phyloP scores from a whole-genome alignment of 2,888 invertebrate genomes.

The Hypselothyrea guttata region DNA sequence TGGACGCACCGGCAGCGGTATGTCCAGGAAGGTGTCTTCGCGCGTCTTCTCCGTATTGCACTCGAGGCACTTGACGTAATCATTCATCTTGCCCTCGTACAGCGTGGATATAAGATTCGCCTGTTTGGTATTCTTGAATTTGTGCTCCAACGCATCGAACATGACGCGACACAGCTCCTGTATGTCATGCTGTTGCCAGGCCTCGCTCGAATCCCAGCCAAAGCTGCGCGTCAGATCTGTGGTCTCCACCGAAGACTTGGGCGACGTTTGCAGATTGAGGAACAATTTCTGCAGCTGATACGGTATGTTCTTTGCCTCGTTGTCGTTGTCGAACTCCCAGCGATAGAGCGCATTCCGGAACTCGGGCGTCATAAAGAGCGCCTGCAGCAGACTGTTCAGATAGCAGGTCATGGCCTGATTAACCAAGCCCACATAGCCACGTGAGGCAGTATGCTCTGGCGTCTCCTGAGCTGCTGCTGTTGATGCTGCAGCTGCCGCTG shows the following conservation, averaged over 20 bases:
- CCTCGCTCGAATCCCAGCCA: slow-evolving; percentile 94
- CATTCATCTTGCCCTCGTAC: slow-evolving; percentile 90
- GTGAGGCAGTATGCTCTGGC: slow-evolving; percentile 27
- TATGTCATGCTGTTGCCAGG: slow-evolving; percentile 96
- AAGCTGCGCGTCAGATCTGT: slow-evolving; percentile 93
- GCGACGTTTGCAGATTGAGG: slow-evolving; percentile 92
- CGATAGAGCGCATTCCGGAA: slow-evolving; percentile 94
- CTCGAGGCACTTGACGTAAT: slow-evolving; percentile 94
- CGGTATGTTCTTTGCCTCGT: slow-evolving; percentile 89
- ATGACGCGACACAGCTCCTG: slow-evolving; percentile 94
- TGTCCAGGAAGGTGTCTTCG: slow-evolving; percentile 92
- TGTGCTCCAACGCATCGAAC: slow-evolving; percentile 94
- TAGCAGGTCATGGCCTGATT: slow-evolving; percentile 97
- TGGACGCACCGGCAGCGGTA: slow-evolving; percentile 92
- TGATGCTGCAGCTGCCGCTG: slow-evolving; percentile 42
- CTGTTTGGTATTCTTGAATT: slow-evolving; percentile 91
- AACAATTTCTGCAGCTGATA: slow-evolving; percentile 93
- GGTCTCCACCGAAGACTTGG: slow-evolving; percentile 91
- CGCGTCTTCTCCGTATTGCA: slow-evolving; percentile 92
- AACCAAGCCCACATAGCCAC: slow-evolving; percentile 89
- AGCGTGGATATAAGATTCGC: slow-evolving; percentile 91
- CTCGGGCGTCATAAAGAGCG: slow-evolving; percentile 95
- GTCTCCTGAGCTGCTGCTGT: slow-evolving; percentile 41
- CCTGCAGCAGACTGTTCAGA: slow-evolving; percentile 93
- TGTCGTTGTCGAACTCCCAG: slow-evolving; percentile 90